Conservation (phyloP, 2,888 invertebrate genomes). For the Dermolepida albohirtum region DNA sequence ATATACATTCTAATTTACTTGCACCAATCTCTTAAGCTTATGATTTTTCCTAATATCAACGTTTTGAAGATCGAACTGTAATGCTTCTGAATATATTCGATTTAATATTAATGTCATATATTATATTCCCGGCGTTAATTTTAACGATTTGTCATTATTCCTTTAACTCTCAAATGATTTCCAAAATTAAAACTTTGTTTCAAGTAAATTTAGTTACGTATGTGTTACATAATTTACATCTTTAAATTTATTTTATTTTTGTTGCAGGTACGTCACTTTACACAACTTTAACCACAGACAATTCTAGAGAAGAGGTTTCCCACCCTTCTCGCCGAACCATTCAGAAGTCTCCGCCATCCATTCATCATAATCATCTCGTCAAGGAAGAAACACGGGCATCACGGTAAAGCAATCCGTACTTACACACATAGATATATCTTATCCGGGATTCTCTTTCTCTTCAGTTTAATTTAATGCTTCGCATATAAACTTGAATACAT, state of each 20-base stretch:
- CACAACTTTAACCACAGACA: slow-evolving; percentile 14
- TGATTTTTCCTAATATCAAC: too few species aligned
- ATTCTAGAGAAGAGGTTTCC: slow-evolving; percentile 1
- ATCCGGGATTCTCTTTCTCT: slow-evolving; percentile 46
- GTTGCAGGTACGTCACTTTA: slow-evolving; percentile 49
- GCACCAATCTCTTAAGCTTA: too few species aligned
- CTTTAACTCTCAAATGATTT: too few species aligned
- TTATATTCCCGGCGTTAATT: too few species aligned
- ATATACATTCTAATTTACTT: too few species aligned
- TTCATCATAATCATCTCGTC: slow-evolving; percentile 55
- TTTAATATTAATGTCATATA: too few species aligned
- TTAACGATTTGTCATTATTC: too few species aligned
- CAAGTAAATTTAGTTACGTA: too few species aligned
- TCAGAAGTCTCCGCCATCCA: slow-evolving; percentile 42
- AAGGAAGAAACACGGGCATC: slow-evolving; percentile 46
- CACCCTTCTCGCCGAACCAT: background rate
- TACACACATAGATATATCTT: slow-evolving; percentile 56
- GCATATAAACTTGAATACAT: slow-evolving; percentile 59
- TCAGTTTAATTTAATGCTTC: slow-evolving; percentile 60
- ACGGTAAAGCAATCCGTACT: slow-evolving; percentile 53
- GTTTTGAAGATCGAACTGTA: too few species aligned
- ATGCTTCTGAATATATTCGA: too few species aligned
- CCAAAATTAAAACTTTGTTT: too few species aligned
- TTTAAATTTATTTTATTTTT: slow-evolving; percentile 36
- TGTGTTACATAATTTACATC: too few species aligned